Evolutionary conservation across 2,888 invertebrate genomes (phyloP).

Genomic region (Sphaeridia pumilis): DNA sequence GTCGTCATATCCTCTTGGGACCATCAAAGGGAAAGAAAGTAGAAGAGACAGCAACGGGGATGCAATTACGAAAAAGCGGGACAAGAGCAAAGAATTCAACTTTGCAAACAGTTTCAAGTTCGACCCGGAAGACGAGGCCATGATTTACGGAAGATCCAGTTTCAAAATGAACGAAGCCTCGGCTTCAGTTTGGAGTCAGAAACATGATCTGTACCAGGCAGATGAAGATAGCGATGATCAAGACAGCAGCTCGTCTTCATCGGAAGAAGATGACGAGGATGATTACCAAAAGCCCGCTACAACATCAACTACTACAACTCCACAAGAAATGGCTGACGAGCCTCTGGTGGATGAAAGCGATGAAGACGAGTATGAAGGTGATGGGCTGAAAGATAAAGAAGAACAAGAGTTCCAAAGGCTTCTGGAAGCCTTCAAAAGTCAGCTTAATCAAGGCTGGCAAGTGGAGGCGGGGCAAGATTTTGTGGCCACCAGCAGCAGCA

Average conservation of each 20-base stretch:
- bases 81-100: slow-evolving; percentile 5
- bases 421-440: too few species aligned
- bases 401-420: not conserved
- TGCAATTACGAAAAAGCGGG: not conserved
- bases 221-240: not conserved
- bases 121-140: slow-evolving; percentile 8
- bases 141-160: slow-evolving; percentile 12
- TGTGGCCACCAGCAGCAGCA: too few species aligned
- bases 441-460: too few species aligned
- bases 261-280: not conserved
- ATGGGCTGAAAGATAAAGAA: slow-evolving; percentile 10
- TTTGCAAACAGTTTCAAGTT: slow-evolving; percentile 12
- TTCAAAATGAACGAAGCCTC: too few species aligned
- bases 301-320: too few species aligned
- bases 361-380: slow-evolving; percentile 8
- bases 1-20: not conserved
- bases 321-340: not conserved
- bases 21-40: slow-evolving; percentile 1
- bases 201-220: too few species aligned
- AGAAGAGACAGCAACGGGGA: not conserved
- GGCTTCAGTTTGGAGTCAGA: too few species aligned
- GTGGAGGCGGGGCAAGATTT: too few species aligned
- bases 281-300: too few species aligned
- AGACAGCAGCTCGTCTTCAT: not conserved
- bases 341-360: not conserved